Percentiles rank a stretch among this genome's conserved stretches.
Conservation (phyloP, 2,888 invertebrate species). For the Pelosia muscerda region DNA sequence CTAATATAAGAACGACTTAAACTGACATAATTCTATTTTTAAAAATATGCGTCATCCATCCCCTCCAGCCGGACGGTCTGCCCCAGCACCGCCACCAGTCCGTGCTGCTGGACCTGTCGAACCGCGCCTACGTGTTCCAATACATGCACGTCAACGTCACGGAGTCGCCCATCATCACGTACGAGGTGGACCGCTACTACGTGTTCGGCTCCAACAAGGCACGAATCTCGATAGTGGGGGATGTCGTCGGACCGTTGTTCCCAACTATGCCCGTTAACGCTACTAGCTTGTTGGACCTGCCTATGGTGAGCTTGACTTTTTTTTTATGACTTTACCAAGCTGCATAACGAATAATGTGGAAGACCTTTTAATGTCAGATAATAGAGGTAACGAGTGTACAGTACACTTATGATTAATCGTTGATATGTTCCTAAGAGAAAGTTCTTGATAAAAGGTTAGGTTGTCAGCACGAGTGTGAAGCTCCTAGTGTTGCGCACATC, state of each 20-base stretch:
- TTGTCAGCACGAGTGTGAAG: too few relatives aligned
- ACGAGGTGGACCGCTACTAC: conserved; percentile 93
- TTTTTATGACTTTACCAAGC: too few relatives aligned
- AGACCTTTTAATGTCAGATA: too few relatives aligned
- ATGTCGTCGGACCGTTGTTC: conserved; percentile 97
- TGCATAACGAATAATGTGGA: too few relatives aligned
- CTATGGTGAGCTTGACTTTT: conserved; percentile 87
- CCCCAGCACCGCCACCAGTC: conserved; percentile 97
- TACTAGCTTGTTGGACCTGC: conserved; percentile 91
- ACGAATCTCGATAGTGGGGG: conserved; percentile 93
- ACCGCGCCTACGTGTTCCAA: conserved; percentile 96
- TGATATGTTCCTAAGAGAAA: too few relatives aligned
- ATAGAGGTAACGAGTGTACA: too few relatives aligned
- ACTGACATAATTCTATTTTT: too few relatives aligned
- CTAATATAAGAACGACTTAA: too few relatives aligned
- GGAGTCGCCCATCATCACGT: conserved; percentile 96
- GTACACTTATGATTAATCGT: too few relatives aligned
- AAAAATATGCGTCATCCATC: neutral
- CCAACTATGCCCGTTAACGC: conserved; percentile 97
- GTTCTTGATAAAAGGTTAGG: too few relatives aligned
- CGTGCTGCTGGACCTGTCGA: conserved; percentile 96
- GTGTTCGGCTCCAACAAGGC: conserved; percentile 97
- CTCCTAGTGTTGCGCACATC: too few relatives aligned
- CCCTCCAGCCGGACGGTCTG: conserved; percentile 92
- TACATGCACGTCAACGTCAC: conserved; percentile 98